Evolutionary conservation across 2,113 vertebrate genomes (phyloP), one percentile per base, ranked within the genome.

Genomic region (Tor tambroides): DNA sequence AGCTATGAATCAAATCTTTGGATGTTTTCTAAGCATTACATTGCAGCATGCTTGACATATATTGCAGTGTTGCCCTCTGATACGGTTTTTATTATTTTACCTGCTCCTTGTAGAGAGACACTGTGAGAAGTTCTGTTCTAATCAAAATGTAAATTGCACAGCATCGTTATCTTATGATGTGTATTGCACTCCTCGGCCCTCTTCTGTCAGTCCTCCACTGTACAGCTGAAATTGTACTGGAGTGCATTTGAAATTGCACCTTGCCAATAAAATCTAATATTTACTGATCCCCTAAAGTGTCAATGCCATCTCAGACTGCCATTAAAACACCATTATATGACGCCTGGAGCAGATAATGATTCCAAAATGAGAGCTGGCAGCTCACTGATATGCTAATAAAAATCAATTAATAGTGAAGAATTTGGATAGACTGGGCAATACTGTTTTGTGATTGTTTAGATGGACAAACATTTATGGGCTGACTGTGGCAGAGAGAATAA

Each of bases 291-390:
- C 82, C 83, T 56, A 77, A 77, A 85, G 63, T 85, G 83, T 83
- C 72, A 79, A 67, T 43, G 59, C 49, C n/a, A 30, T 86, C 88
- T 80, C 63, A 87, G 77, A 41, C 72, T 83, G 80, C 63, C 51
- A 85, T 87, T 87, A 89, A 89, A 89, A 86, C 41, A 87, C 61
- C 69, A 83, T 86, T 85, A 87, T 80, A 83, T 87, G 82, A 85
- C 49, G 54, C 85, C 78, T 19, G 81, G 61, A 28, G 17, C 46
- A 32, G 69, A 87, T 81, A 26, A 85, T 74, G 84, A n/a, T 63
- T 81, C 19, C 30, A 69, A 81, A 87, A 81, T 43, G 80, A 51
- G 26, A 74, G 51, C 26, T 76, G 79, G 79, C 38, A 75, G 79
- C 43, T 87, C 26, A 65, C 21, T 51, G 80, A 41, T 71, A 30